Conservation (phyloP, 2,113 vertebrate species). For the Pachyramphus minor region DNA sequence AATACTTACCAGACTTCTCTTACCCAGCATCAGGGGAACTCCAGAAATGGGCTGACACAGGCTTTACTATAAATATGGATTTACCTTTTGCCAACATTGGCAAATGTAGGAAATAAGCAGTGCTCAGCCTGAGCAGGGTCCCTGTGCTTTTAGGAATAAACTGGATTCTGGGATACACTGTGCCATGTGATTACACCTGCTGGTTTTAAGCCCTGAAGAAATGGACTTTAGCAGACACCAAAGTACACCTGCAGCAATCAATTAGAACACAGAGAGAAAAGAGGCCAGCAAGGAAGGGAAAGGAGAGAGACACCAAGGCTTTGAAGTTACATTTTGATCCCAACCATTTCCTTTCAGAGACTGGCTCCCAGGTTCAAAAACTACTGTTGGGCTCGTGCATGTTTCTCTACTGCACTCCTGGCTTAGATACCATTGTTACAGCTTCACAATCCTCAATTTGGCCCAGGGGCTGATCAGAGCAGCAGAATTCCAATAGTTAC, state of each 20-base stretch:
- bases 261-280: neutral
- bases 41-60: slow-evolving; percentile 38
- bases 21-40: neutral
- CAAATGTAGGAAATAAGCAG: neutral
- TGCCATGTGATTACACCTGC: neutral
- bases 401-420: neutral
- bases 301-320: neutral
- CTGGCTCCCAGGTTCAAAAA: neutral
- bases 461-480: neutral
- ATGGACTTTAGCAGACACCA: neutral
- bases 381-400: neutral
- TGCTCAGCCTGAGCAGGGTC: neutral
- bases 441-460: neutral
- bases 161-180: neutral
- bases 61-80: slow-evolving; percentile 29
- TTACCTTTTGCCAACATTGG: slow-evolving; percentile 7
- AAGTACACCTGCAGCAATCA: neutral
- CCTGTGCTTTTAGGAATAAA: neutral
- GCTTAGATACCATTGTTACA: neutral
- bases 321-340: neutral
- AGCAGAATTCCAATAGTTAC: neutral
- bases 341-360: neutral
- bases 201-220: neutral
- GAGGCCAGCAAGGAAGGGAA: neutral
- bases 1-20: neutral